Evolutionary conservation across 2,797 vertebrate genomes (phyloP).

Genomic region (Atherinosoma microstoma): DNA sequence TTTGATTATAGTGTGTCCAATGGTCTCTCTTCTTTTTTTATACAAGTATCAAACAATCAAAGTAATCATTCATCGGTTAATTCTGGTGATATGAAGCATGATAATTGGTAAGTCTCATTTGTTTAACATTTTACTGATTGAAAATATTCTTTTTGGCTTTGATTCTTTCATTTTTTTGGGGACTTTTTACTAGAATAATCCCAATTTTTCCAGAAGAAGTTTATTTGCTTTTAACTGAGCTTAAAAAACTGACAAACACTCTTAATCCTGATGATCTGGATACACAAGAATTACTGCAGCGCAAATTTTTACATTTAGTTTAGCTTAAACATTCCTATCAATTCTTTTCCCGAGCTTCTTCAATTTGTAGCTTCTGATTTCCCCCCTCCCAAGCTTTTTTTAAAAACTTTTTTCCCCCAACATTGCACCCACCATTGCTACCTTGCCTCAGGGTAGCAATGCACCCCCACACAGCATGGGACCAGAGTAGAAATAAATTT

Average conservation of each 20-base stretch:
- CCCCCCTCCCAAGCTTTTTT: background rate
- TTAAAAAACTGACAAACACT: background rate
- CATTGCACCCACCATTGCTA: slow-evolving; percentile 21
- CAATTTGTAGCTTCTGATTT: background rate
- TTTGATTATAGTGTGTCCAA: no score
- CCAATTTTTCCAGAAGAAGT: background rate
- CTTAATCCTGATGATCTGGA: background rate
- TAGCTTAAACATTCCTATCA: background rate
- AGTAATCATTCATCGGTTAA: background rate
- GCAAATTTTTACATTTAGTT: background rate
- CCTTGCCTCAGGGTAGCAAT: slow-evolving; percentile 34
- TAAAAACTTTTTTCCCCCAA: background rate
- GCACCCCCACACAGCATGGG: slow-evolving; percentile 31
- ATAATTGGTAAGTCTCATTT: background rate
- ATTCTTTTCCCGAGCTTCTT: background rate
- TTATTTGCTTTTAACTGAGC: background rate
- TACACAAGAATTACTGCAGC: background rate
- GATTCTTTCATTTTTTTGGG: no score
- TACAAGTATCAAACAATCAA: background rate
- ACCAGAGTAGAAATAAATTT: slow-evolving; percentile 34
- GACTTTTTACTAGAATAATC: background rate
- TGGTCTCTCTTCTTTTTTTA: no score
- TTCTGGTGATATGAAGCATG: background rate
- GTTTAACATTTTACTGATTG: background rate
- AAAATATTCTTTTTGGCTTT: background rate